Base-by-base conservation (phyloP, 2,797 vertebrate genomes). In the Chaetophractus vellerosus region DNA sequence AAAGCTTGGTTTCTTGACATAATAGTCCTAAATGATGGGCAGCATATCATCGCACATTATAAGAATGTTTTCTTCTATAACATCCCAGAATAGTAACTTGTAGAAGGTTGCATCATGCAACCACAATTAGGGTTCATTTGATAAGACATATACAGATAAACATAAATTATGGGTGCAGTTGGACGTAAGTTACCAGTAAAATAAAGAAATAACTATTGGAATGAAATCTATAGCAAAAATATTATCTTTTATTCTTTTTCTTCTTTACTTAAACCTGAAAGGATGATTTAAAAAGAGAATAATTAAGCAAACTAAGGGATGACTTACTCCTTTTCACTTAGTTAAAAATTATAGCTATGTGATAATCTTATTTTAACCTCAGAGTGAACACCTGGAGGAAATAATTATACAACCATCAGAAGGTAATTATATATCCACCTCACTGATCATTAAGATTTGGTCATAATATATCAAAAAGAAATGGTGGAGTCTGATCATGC, bases 321-420 rank as follows among this genome's bases (percentile, higher is more conserved):
- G 26, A 9, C 0, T 96, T 12, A 36, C 28, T 9, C 28, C 23
- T 36, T 7, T 6, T 80, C 85, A 48, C 31, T 97, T 90, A 79
- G 31, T 93, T 52, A 71, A 19, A 89, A 59, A 26, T 24, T 88
- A 68, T 21, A 61, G 26, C 15, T 71, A 9, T 23, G 50, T 91
- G 26, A 15, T 93, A 88, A 79, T 63, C n/a, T 95, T 61, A 61
- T 21, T 87, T 90, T 97, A 96, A 93, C 24, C n/a, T 95, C 84
- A 57, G 93, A 75, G 76, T 33, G 24, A 71, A 0, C 2, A 81
- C 8, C 36, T 94, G 41, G 41, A 88, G 19, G 71, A 57, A 97
- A 63, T 0, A 2, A 61, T 76, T 96, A 26, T 41, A 15, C 45
- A 85, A 57, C 19, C 80, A n/a, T 88, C 41, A 55, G 23, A 0